Evolutionary conservation across 2,888 invertebrate genomes (phyloP), one percentile per base, ranked within the genome.

Genomic region (Tenthredo mesomela): DNA sequence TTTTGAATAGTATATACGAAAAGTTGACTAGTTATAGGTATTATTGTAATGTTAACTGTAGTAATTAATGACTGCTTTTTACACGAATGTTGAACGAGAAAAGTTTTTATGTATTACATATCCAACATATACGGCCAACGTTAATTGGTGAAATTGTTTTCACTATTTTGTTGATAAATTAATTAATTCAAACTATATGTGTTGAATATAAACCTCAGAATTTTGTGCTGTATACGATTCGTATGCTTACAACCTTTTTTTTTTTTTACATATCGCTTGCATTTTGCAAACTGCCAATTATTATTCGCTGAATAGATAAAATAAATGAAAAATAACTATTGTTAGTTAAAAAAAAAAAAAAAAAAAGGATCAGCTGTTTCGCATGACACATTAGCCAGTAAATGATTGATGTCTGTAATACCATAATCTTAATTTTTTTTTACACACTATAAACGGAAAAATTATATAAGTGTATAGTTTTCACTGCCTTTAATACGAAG

Each of bases 21-120:
- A 75, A 75, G 75, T 75, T 75, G 75, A 75, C 75, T 75, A 75
- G 75, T 75, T 75, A 47, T 47, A 75, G 75, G n/a, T 37, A 70
- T 70, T 70, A 70, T 70, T n/a, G 70, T 70, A 37, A 75, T 25
- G 70, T 70, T 33, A 70, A 70, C 15, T 37, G 12, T 29, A 70
- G 18, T 29, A 37, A 70, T 37, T 37, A 37, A 37, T 70, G 37
- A 70, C 15, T 37, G 70, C 70, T 70, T 47, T 47, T 21, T 25
- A 61, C 70, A 37, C 15, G 25, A 61, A 61, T 12, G 61, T 61
- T 25, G 61, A 61, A 61, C 12, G 12, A 61, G 61, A 61, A 10
- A 58, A 21, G 6, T 61, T 61, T 25, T 21, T 54, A 33, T 25
- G 7, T 61, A 25, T 25, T 2, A 7, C 61, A 21, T 25, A 61